These are phyloP conservation scores for Xestia sexstrigata DNA, from an alignment of 2,888 invertebrate species.

Conservation along the genomic window DNA sequence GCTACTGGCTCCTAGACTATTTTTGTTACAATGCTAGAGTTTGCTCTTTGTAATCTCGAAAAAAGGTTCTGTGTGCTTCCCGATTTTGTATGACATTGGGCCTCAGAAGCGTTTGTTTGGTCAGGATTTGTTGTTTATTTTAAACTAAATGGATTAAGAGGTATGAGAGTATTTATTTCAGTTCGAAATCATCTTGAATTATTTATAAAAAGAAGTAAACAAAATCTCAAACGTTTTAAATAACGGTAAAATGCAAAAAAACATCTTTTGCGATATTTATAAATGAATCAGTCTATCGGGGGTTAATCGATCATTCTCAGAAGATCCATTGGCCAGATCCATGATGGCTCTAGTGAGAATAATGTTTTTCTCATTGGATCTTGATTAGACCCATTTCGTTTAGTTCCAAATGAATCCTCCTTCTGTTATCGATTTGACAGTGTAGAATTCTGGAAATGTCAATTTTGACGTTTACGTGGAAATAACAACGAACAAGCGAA, in stretches of 20 bases:
- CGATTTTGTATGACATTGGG: conserved; percentile 37
- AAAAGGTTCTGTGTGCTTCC: conserved; percentile 53
- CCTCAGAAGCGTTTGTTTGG: conserved; percentile 21
- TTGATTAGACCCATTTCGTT: too few species aligned
- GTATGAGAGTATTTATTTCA: neutral
- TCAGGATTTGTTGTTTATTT: conserved; percentile 37
- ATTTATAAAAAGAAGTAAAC: neutral
- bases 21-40: conserved; percentile 55
- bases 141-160: neutral
- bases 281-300: too few species aligned
- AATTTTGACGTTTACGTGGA: conserved; percentile 24
- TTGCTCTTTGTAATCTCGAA: conserved; percentile 59
- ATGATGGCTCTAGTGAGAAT: too few species aligned
- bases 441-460: neutral
- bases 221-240: neutral
- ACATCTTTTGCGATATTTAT: neutral
- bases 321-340: too few species aligned
- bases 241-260: neutral
- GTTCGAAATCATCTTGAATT: neutral
- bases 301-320: too few species aligned
- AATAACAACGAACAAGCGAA: conserved; percentile 28
- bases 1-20: conserved; percentile 63
- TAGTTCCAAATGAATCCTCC: neutral
- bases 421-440: neutral
- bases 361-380: too few species aligned